A percentile compares a stretch with the other conserved stretches of the same genome.
These are phyloP conservation scores for Heliopora coerulea DNA, from an alignment of 92 coral and sea anemone species.

Conservation along the genomic window DNA sequence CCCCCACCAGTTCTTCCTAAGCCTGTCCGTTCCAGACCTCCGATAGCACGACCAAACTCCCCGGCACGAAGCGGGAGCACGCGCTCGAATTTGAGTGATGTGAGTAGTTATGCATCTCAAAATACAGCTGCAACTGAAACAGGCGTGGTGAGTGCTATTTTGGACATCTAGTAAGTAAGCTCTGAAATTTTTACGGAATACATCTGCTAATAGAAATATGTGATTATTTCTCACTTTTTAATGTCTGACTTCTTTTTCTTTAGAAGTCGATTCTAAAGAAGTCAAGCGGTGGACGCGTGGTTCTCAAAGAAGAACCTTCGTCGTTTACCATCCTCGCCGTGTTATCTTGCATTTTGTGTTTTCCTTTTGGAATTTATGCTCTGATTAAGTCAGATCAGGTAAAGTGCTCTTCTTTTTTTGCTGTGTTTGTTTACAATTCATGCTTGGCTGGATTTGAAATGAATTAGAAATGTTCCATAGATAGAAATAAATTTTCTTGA, in stretches of 20 bases:
- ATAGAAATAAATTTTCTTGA: no score
- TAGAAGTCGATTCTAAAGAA: conserved; percentile 35
- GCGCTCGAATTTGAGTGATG: conserved; percentile 9
- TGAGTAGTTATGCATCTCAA: not conserved
- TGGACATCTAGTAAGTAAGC: no score
- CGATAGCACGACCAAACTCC: conserved; percentile 9
- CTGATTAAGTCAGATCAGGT: conserved; percentile 1
- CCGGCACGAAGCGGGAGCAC: conserved; percentile 16
- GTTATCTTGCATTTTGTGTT: conserved; percentile 12
- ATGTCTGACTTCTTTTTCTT: not conserved
- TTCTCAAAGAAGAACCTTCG: conserved; percentile 29
- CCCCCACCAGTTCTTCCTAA: conserved; percentile 17
- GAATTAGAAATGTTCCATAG: no score
- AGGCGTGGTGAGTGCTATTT: conserved; percentile 38
- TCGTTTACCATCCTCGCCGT: conserved; percentile 14
- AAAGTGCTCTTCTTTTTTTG: not conserved
- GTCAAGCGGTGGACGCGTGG: conserved; percentile 12
- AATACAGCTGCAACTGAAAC: conserved; percentile 4
- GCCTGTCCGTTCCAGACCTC: conserved; percentile 10
- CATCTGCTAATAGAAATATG: no score
- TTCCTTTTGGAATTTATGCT: conserved; percentile 32
- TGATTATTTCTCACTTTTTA: not conserved
- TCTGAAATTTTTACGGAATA: no score
- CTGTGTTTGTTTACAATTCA: not conserved
- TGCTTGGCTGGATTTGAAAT: no score